phyloP scores from a whole-genome alignment of 1,140 invertebrate genomes.

The Drosophila melanogaster region DNA sequence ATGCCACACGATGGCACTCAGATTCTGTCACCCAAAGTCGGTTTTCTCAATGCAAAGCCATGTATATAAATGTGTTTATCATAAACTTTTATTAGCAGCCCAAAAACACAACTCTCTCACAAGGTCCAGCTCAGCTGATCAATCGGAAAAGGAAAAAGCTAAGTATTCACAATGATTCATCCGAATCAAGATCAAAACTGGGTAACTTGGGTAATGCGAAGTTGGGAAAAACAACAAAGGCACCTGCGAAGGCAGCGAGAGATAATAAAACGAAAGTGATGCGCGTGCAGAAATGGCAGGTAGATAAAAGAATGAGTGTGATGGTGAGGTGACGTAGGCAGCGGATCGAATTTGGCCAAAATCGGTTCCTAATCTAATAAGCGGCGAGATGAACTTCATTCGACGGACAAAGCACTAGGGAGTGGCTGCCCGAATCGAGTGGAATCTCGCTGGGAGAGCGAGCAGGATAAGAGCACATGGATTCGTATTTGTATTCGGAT shows the following conservation, averaged over 20 bases:
- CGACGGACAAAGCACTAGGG: slow-evolving; percentile 54
- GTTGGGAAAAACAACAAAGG: slow-evolving; percentile 20
- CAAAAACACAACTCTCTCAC: slow-evolving; percentile 52
- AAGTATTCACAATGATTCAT: slow-evolving; percentile 28
- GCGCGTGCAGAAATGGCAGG: slow-evolving; percentile 46
- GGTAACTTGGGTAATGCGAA: slow-evolving; percentile 42
- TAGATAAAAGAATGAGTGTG: slow-evolving; percentile 24
- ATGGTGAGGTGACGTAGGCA: slow-evolving; percentile 42
- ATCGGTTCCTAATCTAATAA: slow-evolving; percentile 27
- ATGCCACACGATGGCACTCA: slow-evolving; percentile 8
- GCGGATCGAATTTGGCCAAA: slow-evolving; percentile 7
- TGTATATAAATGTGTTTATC: slow-evolving; percentile 34
- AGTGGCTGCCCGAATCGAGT: slow-evolving; percentile 57
- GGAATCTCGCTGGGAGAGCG: slow-evolving; percentile 19
- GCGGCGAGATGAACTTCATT: background rate
- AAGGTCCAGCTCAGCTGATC: slow-evolving; percentile 64
- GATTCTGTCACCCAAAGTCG: slow-evolving; percentile 33
- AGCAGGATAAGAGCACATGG: slow-evolving; percentile 60
- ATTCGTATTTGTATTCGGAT: background rate
- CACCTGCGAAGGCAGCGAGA: slow-evolving; percentile 26
- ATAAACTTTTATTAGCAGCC: slow-evolving; percentile 50
- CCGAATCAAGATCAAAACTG: slow-evolving; percentile 33
- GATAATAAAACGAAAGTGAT: slow-evolving; percentile 71
- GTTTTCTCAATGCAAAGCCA: slow-evolving; percentile 34
- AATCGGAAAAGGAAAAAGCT: slow-evolving; percentile 16